phyloP scores from a whole-genome alignment of 2,113 vertebrate genomes.

The Sorex fumeus region DNA sequence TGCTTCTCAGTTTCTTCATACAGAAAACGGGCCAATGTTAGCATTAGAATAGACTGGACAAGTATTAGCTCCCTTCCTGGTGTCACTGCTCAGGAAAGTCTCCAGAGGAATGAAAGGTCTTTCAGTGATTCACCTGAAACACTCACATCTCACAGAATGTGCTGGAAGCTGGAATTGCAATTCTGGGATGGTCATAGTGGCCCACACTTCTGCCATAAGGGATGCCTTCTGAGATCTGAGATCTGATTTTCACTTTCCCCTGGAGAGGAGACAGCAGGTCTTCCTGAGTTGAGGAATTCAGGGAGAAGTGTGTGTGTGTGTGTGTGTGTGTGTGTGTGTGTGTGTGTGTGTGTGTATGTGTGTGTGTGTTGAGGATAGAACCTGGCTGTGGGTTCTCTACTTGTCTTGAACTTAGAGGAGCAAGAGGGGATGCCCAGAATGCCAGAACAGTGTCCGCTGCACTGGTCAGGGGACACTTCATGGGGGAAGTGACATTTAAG shows the following conservation, averaged over 20 bases:
- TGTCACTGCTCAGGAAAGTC: neutral
- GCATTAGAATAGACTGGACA: neutral
- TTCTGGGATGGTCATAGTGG: neutral
- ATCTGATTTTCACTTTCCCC: neutral
- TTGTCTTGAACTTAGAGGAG: neutral
- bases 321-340: neutral
- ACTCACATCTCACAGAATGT: neutral
- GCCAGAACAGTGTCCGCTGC: neutral
- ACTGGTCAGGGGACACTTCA: neutral
- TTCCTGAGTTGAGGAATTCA: neutral
- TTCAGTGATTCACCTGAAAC: slow-evolving; percentile 3
- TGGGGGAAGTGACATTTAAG: neutral
- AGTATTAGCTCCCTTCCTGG: neutral
- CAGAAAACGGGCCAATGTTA: neutral
- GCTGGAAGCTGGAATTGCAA: neutral
- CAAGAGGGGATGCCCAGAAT: neutral
- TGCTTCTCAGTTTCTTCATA: neutral
- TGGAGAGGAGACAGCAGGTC: neutral
- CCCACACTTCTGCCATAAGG: neutral
- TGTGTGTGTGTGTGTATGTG: neutral
- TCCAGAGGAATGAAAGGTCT: slow-evolving; percentile 30
- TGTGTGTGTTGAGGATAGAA: neutral
- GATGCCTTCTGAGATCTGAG: neutral
- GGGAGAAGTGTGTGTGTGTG: neutral
- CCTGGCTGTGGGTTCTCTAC: neutral